Conservation (phyloP, 1,140 invertebrate genomes). For the Aplysia californica region DNA sequence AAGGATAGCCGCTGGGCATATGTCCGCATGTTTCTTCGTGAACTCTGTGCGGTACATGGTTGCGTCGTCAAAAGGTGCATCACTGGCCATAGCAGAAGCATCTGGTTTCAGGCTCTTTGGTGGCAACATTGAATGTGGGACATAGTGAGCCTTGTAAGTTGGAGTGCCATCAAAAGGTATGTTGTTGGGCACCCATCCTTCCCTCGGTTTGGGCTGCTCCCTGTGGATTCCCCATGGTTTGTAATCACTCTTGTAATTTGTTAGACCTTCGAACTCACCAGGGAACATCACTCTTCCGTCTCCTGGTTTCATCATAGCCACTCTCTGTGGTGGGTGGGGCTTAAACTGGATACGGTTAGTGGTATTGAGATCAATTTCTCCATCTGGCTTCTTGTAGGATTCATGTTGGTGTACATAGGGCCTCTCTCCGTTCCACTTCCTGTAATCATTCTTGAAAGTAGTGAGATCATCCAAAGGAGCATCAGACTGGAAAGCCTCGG, state of each 20-base stretch:
- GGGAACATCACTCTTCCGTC: slow-evolving; percentile 40
- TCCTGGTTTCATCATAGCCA: slow-evolving; percentile 42
- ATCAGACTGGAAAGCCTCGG: slow-evolving; percentile 52
- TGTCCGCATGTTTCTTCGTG: slow-evolving; percentile 54
- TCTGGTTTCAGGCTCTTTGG: slow-evolving; percentile 57
- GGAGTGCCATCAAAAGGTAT: slow-evolving; percentile 65
- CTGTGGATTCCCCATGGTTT: slow-evolving; percentile 57
- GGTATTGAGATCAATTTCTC: slow-evolving; percentile 66
- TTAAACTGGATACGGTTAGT: slow-evolving; percentile 59
- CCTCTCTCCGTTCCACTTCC: slow-evolving; percentile 59
- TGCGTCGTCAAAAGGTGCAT: slow-evolving; percentile 59
- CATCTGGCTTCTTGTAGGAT: slow-evolving; percentile 61
- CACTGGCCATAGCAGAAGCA: slow-evolving; percentile 41
- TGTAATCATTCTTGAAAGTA: slow-evolving; percentile 64
- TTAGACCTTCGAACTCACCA: slow-evolving; percentile 62
- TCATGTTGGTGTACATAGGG: slow-evolving; percentile 56
- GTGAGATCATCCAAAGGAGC: slow-evolving; percentile 63
- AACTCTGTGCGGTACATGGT: slow-evolving; percentile 67
- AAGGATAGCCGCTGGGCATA: slow-evolving; percentile 60
- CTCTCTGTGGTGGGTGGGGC: slow-evolving; percentile 47
- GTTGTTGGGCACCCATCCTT: slow-evolving; percentile 58
- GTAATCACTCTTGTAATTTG: slow-evolving; percentile 66
- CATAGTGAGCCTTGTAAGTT: slow-evolving; percentile 63
- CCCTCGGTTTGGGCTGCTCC: slow-evolving; percentile 39
- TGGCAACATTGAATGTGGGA: slow-evolving; percentile 42